Base-by-base conservation (phyloP, 2,888 invertebrate genomes). In the Aspidapion aeneum region DNA sequence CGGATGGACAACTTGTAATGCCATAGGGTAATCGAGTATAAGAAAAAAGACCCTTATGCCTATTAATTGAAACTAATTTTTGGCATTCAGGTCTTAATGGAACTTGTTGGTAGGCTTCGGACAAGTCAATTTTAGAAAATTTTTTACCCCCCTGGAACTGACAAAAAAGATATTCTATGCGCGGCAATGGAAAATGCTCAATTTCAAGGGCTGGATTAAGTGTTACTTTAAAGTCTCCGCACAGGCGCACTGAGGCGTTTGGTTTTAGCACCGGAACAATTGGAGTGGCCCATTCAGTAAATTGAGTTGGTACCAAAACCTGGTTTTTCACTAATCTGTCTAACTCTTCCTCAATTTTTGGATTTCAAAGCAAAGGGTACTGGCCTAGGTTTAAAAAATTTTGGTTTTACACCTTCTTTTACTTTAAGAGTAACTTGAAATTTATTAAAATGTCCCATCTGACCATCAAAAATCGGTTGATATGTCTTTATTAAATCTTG, bases 271-370 rank as follows among this genome's bases (percentile, higher is more conserved):
- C 72, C 2, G 71, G 70, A 1, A 74, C 74, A n/a, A 74, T 72
- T 1, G 76, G 75, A 2, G 74, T 74, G 16, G 73, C 74, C 73
- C 75, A 76, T 20, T 74, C 71, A 48, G 72, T 72, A 3, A 58
- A 57, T 55, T 67, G 67, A 3, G 74, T 69, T 2, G 59, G 54
- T 17, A 51, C 60, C n/a, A n/a, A n/a, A n/a, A n/a, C n/a, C n/a
- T n/a, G n/a, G n/a, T n/a, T n/a, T n/a, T n/a, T n/a, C n/a, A n/a
- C n/a, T n/a, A n/a, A 35, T 35, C 58, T 54, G 18, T 63, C 51
- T 21, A 66, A 35, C 55, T 64, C 66, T 18, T 20, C 21, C 54
- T 67, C 68, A 22, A 68, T 66, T 63, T 66, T 61, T 19, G 52
- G 48, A n/a, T 62, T 66, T 64, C 20, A 66, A 21, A 17, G 68